A percentile compares a stretch with the other conserved stretches of the same genome.
Conservation (phyloP, 1,140 invertebrate genomes). For the Temnothorax curvispinosus region DNA sequence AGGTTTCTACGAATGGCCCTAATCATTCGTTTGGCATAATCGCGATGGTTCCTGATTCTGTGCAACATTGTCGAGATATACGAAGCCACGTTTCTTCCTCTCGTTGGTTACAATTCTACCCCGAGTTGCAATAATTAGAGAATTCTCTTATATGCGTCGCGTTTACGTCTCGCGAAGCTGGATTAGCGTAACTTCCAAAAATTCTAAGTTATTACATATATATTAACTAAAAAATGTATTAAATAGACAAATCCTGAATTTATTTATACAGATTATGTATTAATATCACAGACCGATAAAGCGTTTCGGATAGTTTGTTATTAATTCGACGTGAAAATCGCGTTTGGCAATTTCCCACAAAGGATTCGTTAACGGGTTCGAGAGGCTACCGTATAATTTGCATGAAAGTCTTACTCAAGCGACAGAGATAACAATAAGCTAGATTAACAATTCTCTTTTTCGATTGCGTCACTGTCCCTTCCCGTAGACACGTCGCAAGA, state of each 20-base stretch:
- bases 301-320: neutral
- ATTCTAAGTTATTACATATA: neutral
- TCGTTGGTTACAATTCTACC: neutral
- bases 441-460: slow-evolving; percentile 13
- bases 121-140: neutral
- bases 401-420: slow-evolving; percentile 35
- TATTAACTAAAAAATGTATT: too few species aligned
- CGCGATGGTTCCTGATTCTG: slow-evolving; percentile 49
- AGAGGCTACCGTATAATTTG: slow-evolving; percentile 27
- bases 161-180: too few species aligned
- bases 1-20: slow-evolving; percentile 60
- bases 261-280: neutral
- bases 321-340: slow-evolving; percentile 8
- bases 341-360: neutral
- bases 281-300: neutral
- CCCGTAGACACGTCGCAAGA: slow-evolving; percentile 1
- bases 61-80: neutral
- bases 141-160: too few species aligned
- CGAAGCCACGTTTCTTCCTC: neutral
- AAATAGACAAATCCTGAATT: neutral
- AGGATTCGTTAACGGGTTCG: slow-evolving; percentile 2
- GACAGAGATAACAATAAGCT: slow-evolving; percentile 31
- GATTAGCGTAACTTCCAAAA: neutral
- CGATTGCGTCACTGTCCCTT: neutral
- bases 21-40: slow-evolving; percentile 49